phyloP scores from a whole-genome alignment of 2,888 invertebrate species.

The Lycocerus yunnanus region DNA sequence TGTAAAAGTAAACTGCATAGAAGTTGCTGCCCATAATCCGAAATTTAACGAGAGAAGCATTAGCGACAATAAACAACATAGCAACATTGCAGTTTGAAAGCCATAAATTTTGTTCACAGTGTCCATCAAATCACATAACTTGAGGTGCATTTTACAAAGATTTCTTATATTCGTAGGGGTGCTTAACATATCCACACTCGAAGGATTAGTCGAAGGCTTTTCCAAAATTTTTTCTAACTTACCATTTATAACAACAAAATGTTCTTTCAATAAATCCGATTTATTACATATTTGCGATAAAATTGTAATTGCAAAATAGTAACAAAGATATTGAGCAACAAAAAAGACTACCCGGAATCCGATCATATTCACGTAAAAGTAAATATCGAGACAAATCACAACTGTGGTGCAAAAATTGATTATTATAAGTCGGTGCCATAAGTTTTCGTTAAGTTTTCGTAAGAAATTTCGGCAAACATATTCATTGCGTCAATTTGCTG shows the following conservation, averaged over 20 bases:
- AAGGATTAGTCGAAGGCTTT: not conserved
- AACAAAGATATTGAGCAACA: not conserved
- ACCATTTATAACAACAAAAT: not conserved
- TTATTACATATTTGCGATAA: not conserved
- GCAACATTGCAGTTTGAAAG: not conserved
- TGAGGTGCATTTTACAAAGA: not conserved
- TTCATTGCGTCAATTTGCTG: not conserved
- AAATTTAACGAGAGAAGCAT: not conserved
- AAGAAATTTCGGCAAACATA: not conserved
- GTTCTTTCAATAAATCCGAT: constrained; percentile 4
- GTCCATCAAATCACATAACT: constrained; percentile 4
- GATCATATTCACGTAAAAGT: not conserved
- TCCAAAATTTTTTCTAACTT: not conserved
- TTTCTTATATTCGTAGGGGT: not conserved
- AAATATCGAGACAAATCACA: not conserved
- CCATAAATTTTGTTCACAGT: constrained; percentile 1
- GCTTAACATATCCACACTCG: not conserved
- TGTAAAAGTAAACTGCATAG: not conserved
- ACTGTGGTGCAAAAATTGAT: not conserved
- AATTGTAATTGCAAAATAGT: not conserved
- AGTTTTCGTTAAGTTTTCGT: not conserved
- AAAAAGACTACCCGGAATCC: not conserved
- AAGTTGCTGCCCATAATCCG: constrained; percentile 1
- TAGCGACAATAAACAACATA: not conserved
- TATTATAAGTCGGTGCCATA: not conserved